Evolutionary conservation across 1,140 invertebrate genomes (phyloP), one percentile per base, ranked within the genome.

Genomic region (Onthophagus taurus): DNA sequence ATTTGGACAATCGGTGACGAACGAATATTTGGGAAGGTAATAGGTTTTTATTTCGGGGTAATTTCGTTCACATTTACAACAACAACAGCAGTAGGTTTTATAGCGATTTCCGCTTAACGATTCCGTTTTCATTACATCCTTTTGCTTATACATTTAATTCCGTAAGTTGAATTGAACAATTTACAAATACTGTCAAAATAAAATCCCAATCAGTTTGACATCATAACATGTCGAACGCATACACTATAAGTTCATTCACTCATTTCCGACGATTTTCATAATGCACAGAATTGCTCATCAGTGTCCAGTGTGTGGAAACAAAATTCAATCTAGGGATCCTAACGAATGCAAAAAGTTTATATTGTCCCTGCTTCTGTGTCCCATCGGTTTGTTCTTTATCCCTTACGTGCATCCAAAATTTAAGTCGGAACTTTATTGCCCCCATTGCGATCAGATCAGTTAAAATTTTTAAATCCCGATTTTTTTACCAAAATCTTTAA

Each of bases 381-480:
- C 47, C 2, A n/a, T 44, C 35, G 47, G 47, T 13, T 44, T 48
- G 19, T 48, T 42, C 14, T 33, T 48, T 19, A 19, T 44, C 7
- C 47, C 47, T 8, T 44, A 44, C 12, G 4, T 48, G 8, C 47
- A 38, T 38, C 47, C 26, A 26, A 48, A 29, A 31, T 48, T 36
- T 35, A 45, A 44, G 8, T 13, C 17, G 23, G 31, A 37, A 5
- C 13, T 26, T 20, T 30, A 31, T 44, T 48, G 47, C 16, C 47
- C 47, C n/a, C 17, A 29, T 20, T 48, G 47, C 19, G 8, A 34
- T 44, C 13, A 31, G 21, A 38, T 20, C 29, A 5, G 21, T 39
- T 19, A 18, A 11, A 9, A 20, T n/a, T n/a, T 31, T 14, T 3
- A 36, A 19, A 3, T 35, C 19, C 17, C 14, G 24, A 6, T 44